Conservation (phyloP, 2,888 invertebrate species). For the Gandaritis pyraliata region DNA sequence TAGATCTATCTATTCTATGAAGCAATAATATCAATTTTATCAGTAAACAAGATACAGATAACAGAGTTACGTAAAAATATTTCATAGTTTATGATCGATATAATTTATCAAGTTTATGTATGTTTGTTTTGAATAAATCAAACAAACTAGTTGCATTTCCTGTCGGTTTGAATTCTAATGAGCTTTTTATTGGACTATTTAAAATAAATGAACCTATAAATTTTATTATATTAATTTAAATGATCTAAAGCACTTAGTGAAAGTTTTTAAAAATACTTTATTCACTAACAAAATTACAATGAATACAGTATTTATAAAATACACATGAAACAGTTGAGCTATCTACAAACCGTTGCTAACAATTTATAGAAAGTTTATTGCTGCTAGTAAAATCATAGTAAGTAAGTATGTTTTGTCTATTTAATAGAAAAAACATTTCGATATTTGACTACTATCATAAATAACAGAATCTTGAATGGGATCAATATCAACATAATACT, state of each 20-base stretch:
- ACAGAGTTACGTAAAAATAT: slow-evolving; percentile 49
- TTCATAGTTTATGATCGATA: slow-evolving; percentile 37
- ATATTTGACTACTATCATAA: no score
- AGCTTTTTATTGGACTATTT: slow-evolving; percentile 21
- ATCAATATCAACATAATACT: no score
- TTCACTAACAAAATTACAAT: no score
- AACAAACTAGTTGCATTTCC: slow-evolving; percentile 31
- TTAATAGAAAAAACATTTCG: no score
- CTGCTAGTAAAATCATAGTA: neutral
- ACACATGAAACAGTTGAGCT: no score
- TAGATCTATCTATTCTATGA: slow-evolving; percentile 61
- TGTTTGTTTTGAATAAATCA: slow-evolving; percentile 32
- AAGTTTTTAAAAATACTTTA: no score
- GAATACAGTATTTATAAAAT: no score
- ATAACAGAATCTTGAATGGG: no score
- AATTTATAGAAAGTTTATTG: no score
- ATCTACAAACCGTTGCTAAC: no score
- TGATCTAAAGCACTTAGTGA: slow-evolving; percentile 3
- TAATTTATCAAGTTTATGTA: slow-evolving; percentile 23
- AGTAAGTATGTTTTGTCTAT: no score
- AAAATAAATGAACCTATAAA: slow-evolving; percentile 19
- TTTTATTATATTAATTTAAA: slow-evolving; percentile 19
- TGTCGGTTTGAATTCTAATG: slow-evolving; percentile 25
- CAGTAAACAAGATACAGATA: slow-evolving; percentile 50
- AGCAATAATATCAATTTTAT: slow-evolving; percentile 65